Conservation (phyloP, 1,140 invertebrate species). For the Heliconius nattereri region DNA sequence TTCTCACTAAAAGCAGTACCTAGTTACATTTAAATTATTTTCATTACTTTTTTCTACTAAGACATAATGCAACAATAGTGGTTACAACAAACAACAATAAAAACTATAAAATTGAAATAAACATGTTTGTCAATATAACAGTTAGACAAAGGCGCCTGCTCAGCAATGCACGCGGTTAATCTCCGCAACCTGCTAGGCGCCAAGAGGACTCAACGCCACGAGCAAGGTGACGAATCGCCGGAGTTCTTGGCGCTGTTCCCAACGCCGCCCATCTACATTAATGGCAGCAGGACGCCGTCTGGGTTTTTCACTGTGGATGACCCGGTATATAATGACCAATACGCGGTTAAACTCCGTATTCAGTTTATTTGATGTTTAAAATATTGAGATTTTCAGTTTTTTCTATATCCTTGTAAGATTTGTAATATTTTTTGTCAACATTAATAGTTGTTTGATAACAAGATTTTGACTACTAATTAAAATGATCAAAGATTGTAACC, state of each 20-base stretch:
- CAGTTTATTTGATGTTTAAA: too few species aligned
- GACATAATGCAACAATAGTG: too few species aligned
- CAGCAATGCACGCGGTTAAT: slow-evolving; percentile 99
- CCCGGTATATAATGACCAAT: slow-evolving; percentile 80
- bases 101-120: not conserved
- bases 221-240: slow-evolving; percentile 97
- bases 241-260: slow-evolving; percentile 97
- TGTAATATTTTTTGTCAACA: too few species aligned
- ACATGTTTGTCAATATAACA: slow-evolving; percentile 50
- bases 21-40: too few species aligned
- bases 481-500: too few species aligned
- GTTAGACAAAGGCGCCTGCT: slow-evolving; percentile 98
- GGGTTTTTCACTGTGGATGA: slow-evolving; percentile 99
- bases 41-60: too few species aligned
- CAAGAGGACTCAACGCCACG: slow-evolving; percentile 97
- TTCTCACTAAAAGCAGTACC: too few species aligned
- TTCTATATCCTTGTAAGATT: too few species aligned
- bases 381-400: too few species aligned
- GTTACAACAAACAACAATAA: not conserved
- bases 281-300: slow-evolving; percentile 97
- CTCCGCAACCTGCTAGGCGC: slow-evolving; percentile 97
- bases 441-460: too few species aligned
- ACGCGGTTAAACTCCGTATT: too few species aligned
- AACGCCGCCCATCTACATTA: slow-evolving; percentile 96
- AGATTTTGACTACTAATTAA: too few species aligned